Evolutionary conservation across 2,797 vertebrate genomes (phyloP).

Genomic region (Tenualosa thibaudeaui): DNA sequence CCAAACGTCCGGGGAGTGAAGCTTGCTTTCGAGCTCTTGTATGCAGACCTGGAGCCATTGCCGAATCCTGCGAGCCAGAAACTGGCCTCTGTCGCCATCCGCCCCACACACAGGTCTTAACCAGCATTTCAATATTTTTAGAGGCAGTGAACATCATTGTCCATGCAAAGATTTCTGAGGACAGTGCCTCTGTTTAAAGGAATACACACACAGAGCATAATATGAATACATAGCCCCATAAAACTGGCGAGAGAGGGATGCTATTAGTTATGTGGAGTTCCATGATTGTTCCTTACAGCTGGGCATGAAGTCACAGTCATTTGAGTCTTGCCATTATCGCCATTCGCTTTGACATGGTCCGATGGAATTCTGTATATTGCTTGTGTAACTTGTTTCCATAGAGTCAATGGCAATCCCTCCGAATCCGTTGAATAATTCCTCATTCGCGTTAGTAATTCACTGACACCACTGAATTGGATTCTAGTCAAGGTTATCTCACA

Average conservation of each 20-base stretch:
- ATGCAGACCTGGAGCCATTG: neutral
- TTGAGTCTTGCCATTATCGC: neutral
- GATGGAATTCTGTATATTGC: conserved; percentile 14
- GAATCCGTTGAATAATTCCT: neutral
- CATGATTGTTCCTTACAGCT: neutral
- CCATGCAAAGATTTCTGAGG: conserved; percentile 15
- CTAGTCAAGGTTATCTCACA: conserved; percentile 12
- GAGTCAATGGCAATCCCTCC: conserved; percentile 7
- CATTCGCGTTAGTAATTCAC: neutral
- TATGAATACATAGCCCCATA: conserved; percentile 17
- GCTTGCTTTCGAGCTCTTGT: neutral
- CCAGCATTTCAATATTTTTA: neutral
- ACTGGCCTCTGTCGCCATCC: neutral
- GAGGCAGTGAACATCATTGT: conserved; percentile 2
- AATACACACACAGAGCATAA: conserved; percentile 23
- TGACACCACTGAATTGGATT: conserved; percentile 7
- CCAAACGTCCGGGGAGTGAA: conserved; percentile 17
- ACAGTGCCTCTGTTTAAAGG: conserved; percentile 8
- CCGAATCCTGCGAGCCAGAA: neutral
- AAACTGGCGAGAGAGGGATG: neutral
- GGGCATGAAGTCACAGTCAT: neutral
- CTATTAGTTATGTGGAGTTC: neutral
- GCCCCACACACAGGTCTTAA: neutral
- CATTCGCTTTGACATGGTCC: neutral
- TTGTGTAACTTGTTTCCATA: neutral